Base-by-base conservation (phyloP, 2,888 invertebrate species). In the Hemistola chrysoprasaria region DNA sequence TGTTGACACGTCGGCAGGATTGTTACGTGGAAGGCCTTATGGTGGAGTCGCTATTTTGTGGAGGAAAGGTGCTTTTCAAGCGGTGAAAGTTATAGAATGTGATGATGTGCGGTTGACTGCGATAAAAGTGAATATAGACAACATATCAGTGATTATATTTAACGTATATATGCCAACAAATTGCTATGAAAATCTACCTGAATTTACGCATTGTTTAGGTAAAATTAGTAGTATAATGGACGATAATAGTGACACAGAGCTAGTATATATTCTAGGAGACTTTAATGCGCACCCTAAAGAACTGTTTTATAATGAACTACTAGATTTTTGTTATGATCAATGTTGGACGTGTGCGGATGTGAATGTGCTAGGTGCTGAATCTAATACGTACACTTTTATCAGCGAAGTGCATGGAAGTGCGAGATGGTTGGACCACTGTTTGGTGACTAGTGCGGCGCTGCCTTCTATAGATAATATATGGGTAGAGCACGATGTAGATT, bases 131-230 rank as follows among this genome's bases (percentile, higher is more conserved):
- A 27, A 3, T 11, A 5, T 27, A 11, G 11, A 6, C 3, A 27
- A 11, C 11, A 27, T 7, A n/a, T 27, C 10, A 3, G 6, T 27
- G 5, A 7, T 27, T 11, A 27, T 27, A 27, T 27, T 27, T 27
- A 27, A n/a, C n/a, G 11, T 27, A 2, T 27, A 27, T 6, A 27
- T 10, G 32, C 39, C 11, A n/a, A 32, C 22, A 25, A 27, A 8
- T 29, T 35, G 1, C 7, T 7, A 6, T 6, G 11, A 11, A 2
- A 27, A 27, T 27, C 6, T 27, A 11, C 5, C 29, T 7, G 24
- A 28, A n/a, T 47, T 43, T 33, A 26, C 28, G 10, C 22, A 26
- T 1, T 42, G 42, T 26, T 30, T 35, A 11, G 28, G 39, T 25
- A 6, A 5, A 33, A 39, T 41, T 9, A 31, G 29, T 25, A 22